Evolutionary conservation across 2,113 vertebrate genomes (phyloP), one percentile per base, ranked within the genome.

Genomic region (Pomatorhinus ruficollis): DNA sequence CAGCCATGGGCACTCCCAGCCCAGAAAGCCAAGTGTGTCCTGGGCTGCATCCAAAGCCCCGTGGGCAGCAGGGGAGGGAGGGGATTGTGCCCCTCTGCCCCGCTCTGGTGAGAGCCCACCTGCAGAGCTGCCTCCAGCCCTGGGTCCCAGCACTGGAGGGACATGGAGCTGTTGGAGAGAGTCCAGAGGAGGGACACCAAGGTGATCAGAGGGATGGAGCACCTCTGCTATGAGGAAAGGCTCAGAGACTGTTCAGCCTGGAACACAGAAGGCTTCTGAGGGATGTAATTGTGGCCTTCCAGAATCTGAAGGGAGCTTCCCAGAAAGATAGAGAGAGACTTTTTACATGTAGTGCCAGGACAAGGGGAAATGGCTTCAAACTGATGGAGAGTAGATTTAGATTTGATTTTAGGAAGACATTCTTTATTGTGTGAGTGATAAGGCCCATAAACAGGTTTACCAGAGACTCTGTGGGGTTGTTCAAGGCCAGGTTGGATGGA

Each of bases 211-310:
- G 19, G 12, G 24, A 27, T 35, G 31, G 35, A 88, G 6, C 11
- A 12, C 6, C 5, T 50, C 42, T 42, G 0, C 17, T 33, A 0
- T 9, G 42, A 2, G 15, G 18, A 50, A 64, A 81, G 22, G 22
- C 27, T 80, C 3, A 35, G 17, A 35, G 50, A 57, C 37, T 44
- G 5, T 33, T 81, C 22, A 23, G 6, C 31, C 15, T 33, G 15
- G 33, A 65, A 50, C 23, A 81, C 14, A 50, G 37, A 80, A 50
- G 4, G 2, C 15, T 80, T 42, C 27, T 28, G 12, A 31, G 27
- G 24, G 8, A 27, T 2, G 0, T 57, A 64, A 19, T 4, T 56
- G 31, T 64, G 66, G 6, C 25, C 21, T 49, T 56, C 21, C 17
- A 49, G 21, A 35, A 57, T 30, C 11, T 42, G 15, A 72, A 65